Conservation (phyloP, 92 coral and sea anemone genomes). For the Palythoa heliodiscus region DNA sequence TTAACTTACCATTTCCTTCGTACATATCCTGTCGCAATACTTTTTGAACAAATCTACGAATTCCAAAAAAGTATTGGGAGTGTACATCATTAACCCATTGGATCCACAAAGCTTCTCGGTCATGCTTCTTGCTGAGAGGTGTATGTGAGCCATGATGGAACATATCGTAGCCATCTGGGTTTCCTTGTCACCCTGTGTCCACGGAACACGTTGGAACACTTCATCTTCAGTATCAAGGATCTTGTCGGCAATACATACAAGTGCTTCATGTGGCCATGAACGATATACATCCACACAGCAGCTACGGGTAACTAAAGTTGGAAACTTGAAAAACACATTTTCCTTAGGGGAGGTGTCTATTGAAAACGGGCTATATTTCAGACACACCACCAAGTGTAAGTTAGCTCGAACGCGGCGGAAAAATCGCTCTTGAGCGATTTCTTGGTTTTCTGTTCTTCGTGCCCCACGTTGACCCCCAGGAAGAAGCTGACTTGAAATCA, state of each 20-base stretch:
- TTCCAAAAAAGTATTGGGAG: slow-evolving; percentile 86
- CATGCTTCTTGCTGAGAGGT: slow-evolving; percentile 78
- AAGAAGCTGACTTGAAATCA: slow-evolving; percentile 88
- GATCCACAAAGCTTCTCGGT: slow-evolving; percentile 68
- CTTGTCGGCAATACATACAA: slow-evolving; percentile 76
- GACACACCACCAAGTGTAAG: slow-evolving; percentile 83
- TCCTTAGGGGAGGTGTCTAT: slow-evolving; percentile 49
- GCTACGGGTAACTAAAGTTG: slow-evolving; percentile 80
- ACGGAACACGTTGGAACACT: slow-evolving; percentile 55
- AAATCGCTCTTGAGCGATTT: slow-evolving; percentile 92
- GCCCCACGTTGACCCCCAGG: slow-evolving; percentile 93
- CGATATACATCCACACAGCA: slow-evolving; percentile 86
- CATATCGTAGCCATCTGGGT: slow-evolving; percentile 67
- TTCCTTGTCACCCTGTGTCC: slow-evolving; percentile 63
- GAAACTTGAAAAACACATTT: slow-evolving; percentile 68
- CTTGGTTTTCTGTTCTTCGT: slow-evolving; percentile 79
- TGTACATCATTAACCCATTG: slow-evolving; percentile 72
- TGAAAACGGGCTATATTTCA: slow-evolving; percentile 61
- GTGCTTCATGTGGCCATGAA: slow-evolving; percentile 90
- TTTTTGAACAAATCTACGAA: slow-evolving; percentile 81
- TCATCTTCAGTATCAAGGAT: slow-evolving; percentile 62
- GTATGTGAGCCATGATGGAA: slow-evolving; percentile 92
- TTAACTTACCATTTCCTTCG: slow-evolving; percentile 74
- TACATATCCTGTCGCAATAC: slow-evolving; percentile 75
- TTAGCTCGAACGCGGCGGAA: slow-evolving; percentile 93